Evolutionary conservation across 2,113 vertebrate genomes (phyloP).

Genomic region (Acrocephalus kingi): DNA sequence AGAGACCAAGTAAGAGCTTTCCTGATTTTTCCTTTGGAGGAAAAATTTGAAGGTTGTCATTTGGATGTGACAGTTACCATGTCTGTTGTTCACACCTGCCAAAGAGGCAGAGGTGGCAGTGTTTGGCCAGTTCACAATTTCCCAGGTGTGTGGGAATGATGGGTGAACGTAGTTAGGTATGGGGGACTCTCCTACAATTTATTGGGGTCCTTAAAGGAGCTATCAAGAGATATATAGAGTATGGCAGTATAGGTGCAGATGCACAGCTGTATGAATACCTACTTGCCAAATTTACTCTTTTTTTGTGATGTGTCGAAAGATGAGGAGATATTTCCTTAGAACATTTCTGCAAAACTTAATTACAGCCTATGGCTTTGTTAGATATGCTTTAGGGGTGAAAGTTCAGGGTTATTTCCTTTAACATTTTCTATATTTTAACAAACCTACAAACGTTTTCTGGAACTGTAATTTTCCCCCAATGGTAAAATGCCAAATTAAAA

Average conservation of each 20-base stretch:
- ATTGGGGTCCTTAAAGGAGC: not conserved
- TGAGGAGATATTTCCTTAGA: not conserved
- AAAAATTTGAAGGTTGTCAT: not conserved
- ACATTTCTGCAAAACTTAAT: not conserved
- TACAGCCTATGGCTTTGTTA: not conserved
- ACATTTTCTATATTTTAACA: not conserved
- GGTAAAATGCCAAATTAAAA: not conserved
- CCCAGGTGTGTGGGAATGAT: not conserved
- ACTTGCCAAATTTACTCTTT: not conserved
- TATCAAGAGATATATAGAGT: not conserved
- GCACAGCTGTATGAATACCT: not conserved
- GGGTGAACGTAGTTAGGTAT: not conserved
- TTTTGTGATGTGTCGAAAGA: not conserved
- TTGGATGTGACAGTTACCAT: not conserved
- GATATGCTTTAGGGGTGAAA: not conserved
- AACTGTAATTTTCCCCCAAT: not conserved
- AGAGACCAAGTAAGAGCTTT: not conserved
- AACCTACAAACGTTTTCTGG: not conserved
- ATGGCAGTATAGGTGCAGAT: not conserved
- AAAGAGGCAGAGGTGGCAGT: not conserved
- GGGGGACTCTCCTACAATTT: not conserved
- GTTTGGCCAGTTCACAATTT: not conserved
- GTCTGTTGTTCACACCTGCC: not conserved
- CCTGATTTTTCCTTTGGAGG: not conserved
- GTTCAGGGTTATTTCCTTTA: not conserved